These are phyloP conservation scores for Noctua fimbriata DNA, from an alignment of 2,888 invertebrate species.

Conservation along the genomic window DNA sequence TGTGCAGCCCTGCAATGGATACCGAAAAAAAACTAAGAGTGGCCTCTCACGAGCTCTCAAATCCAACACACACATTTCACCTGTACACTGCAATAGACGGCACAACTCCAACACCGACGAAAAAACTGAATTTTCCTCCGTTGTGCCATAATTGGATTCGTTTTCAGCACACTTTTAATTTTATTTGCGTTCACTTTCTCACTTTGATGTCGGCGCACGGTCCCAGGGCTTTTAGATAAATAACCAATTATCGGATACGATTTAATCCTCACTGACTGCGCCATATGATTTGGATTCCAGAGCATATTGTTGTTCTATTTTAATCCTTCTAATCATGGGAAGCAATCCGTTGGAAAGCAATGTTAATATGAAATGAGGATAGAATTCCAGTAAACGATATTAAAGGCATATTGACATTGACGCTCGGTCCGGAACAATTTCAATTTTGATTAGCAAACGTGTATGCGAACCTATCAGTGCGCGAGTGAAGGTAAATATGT, in stretches of 20 bases:
- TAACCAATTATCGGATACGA: constrained; percentile 86
- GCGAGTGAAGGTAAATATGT: constrained; percentile 81
- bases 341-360: constrained; percentile 46
- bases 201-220: constrained; percentile 83
- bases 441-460: constrained; percentile 75
- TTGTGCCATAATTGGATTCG: constrained; percentile 86
- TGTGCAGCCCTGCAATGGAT: constrained; percentile 31
- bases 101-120: constrained; percentile 66
- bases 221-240: constrained; percentile 84
- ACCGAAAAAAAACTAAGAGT: constrained; percentile 50
- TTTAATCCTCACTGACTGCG: constrained; percentile 76
- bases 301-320: constrained; percentile 66
- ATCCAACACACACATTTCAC: constrained; percentile 63
- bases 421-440: constrained; percentile 66
- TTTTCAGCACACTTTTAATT: constrained; percentile 86
- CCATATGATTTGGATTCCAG: constrained; percentile 75
- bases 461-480: constrained; percentile 74
- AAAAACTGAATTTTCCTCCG: constrained; percentile 78
- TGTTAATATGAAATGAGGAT: constrained; percentile 38
- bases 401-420: constrained; percentile 56
- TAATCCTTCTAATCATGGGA: constrained; percentile 63
- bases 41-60: constrained; percentile 58
- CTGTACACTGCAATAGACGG: constrained; percentile 66
- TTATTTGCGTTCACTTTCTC: constrained; percentile 83
- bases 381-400: constrained; percentile 45